These are phyloP conservation scores for Philereme transversata DNA, from an alignment of 2,888 invertebrate genomes.

Conservation along the genomic window DNA sequence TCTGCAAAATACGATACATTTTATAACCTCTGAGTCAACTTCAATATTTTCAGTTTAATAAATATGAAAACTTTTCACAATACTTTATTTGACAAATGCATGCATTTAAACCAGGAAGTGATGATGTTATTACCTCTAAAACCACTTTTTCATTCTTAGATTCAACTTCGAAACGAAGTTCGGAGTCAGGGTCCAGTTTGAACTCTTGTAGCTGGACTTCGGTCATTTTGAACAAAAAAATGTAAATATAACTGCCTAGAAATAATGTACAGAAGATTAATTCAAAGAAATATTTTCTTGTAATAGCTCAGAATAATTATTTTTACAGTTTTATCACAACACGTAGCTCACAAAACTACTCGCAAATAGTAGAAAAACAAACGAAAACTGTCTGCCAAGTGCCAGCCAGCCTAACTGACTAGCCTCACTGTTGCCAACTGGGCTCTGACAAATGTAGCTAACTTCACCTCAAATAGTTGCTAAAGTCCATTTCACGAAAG, in stretches of 20 bases:
- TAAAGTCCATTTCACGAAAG: too few relatives aligned
- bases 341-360: too few relatives aligned
- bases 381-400: too few relatives aligned
- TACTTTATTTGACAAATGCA: background rate
- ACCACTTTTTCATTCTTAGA: conserved; percentile 92
- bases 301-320: too few relatives aligned
- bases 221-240: conserved; percentile 60
- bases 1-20: conserved; percentile 69
- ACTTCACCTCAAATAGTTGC: too few relatives aligned
- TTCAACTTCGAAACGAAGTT: conserved; percentile 97
- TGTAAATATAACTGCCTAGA: background rate
- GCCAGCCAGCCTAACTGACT: too few relatives aligned
- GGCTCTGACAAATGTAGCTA: too few relatives aligned
- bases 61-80: background rate
- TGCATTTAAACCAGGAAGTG: background rate
- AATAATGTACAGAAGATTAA: background rate
- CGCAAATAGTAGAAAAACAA: too few relatives aligned
- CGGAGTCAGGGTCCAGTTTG: conserved; percentile 93
- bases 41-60: background rate
- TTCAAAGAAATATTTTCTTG: background rate
- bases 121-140: conserved; percentile 85
- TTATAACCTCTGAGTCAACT: conserved; percentile 17
- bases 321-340: too few relatives aligned
- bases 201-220: conserved; percentile 87
- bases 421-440: too few relatives aligned